Conservation (phyloP, 2,888 invertebrate species). For the Aradus depressus region DNA sequence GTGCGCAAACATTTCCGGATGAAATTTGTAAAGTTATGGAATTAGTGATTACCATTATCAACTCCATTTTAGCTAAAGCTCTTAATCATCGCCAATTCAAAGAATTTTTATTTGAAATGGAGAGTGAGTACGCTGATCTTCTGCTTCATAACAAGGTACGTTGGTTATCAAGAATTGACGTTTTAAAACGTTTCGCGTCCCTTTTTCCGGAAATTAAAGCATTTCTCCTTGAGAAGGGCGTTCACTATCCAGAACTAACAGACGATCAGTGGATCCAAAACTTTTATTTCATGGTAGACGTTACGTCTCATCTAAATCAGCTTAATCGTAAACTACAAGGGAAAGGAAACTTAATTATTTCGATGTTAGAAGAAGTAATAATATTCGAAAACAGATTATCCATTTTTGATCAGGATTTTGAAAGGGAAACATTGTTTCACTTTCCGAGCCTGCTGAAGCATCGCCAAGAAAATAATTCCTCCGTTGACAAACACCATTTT, state of each 20-base stretch:
- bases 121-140: slow-evolving; percentile 30
- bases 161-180: slow-evolving; percentile 4
- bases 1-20: slow-evolving; percentile 31
- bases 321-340: slow-evolving; percentile 34
- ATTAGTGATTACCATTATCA: slow-evolving; percentile 15
- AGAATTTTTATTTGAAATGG: slow-evolving; percentile 32
- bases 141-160: slow-evolving; percentile 18
- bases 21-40: slow-evolving; percentile 28
- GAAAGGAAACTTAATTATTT: slow-evolving; percentile 31
- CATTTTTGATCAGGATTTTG: too few relatives aligned
- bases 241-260: slow-evolving; percentile 31
- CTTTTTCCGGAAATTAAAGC: slow-evolving; percentile 27
- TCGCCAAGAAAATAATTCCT: too few relatives aligned
- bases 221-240: slow-evolving; percentile 31
- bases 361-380: slow-evolving; percentile 30
- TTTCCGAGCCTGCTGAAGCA: too few relatives aligned
- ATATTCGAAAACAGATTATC: too few relatives aligned
- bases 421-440: too few relatives aligned
- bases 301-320: slow-evolving; percentile 33
- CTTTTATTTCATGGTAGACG: slow-evolving; percentile 32
- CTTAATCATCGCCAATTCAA: slow-evolving; percentile 32
- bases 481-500: too few relatives aligned
- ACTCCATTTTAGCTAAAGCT: slow-evolving; percentile 19
- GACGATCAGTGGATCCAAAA: slow-evolving; percentile 33
- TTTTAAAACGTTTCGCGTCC: slow-evolving; percentile 9